phyloP scores from a whole-genome alignment of 2,888 invertebrate genomes.

The Dryadula phaetusa region DNA sequence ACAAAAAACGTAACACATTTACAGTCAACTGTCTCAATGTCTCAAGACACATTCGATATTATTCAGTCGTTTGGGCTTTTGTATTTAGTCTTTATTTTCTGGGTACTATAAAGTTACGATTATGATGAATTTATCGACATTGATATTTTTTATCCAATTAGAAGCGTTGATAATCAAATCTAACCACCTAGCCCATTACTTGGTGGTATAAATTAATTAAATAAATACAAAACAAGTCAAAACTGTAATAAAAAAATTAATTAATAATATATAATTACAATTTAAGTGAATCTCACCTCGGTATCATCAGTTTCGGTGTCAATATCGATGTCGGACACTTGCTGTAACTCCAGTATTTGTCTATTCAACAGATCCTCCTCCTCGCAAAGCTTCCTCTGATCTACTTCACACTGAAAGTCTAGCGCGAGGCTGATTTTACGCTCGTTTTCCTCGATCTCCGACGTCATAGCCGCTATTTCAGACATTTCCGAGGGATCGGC shows the following conservation, averaged over 20 bases:
- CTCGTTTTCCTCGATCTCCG: conserved; percentile 81
- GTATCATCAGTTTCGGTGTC: conserved; percentile 93
- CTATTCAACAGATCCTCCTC: conserved; percentile 90
- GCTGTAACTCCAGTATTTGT: conserved; percentile 90
- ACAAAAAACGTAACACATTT: too few species aligned
- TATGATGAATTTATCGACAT: too few species aligned
- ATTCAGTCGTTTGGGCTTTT: too few species aligned
- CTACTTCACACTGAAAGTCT: conserved; percentile 88
- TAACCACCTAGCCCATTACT: too few species aligned
- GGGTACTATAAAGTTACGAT: too few species aligned
- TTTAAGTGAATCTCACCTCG: conserved; percentile 67
- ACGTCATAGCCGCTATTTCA: conserved; percentile 80
- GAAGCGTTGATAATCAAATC: too few species aligned
- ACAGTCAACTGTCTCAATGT: too few species aligned
- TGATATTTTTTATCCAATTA: too few species aligned
- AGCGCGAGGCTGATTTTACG: conserved; percentile 85
- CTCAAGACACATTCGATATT: too few species aligned
- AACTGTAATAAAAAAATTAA: conserved; percentile 2
- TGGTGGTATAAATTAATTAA: too few species aligned
- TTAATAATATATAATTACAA: background rate
- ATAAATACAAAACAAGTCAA: too few species aligned
- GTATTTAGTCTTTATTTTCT: too few species aligned
- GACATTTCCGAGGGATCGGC: conserved; percentile 80
- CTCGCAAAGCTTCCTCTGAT: conserved; percentile 89
- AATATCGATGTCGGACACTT: conserved; percentile 89